These are phyloP conservation scores for Falco peregrinus DNA, from an alignment of 2,797 vertebrate genomes.

Conservation along the genomic window DNA sequence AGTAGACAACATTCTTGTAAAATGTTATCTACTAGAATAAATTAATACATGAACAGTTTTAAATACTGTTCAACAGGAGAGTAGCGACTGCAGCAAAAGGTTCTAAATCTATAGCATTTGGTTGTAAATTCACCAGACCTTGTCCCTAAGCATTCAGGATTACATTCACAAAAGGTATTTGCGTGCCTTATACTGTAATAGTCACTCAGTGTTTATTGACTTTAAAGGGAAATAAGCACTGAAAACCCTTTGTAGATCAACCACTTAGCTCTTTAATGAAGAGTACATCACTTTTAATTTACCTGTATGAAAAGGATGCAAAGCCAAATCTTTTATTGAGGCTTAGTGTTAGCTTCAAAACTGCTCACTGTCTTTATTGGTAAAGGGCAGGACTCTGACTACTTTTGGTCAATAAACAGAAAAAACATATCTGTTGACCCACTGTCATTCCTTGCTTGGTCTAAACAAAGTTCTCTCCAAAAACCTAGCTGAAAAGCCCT, in stretches of 20 bases:
- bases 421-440: background rate
- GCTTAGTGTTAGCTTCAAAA: background rate
- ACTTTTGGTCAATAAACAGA: background rate
- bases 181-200: background rate
- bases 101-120: background rate
- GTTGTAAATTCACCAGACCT: background rate
- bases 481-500: background rate
- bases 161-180: background rate
- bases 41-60: background rate
- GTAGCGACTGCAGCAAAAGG: background rate
- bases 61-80: background rate
- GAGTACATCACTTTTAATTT: background rate
- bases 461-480: background rate
- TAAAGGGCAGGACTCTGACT: background rate
- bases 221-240: background rate
- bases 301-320: background rate
- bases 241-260: background rate
- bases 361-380: background rate
- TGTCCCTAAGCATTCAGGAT: background rate
- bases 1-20: rapidly evolving
- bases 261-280: background rate
- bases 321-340: background rate
- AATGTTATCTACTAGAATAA: background rate
- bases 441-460: background rate
- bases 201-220: background rate